Evolutionary conservation across 1,140 invertebrate genomes (phyloP), one percentile per base, ranked within the genome.

Genomic region (Sipha flava): DNA sequence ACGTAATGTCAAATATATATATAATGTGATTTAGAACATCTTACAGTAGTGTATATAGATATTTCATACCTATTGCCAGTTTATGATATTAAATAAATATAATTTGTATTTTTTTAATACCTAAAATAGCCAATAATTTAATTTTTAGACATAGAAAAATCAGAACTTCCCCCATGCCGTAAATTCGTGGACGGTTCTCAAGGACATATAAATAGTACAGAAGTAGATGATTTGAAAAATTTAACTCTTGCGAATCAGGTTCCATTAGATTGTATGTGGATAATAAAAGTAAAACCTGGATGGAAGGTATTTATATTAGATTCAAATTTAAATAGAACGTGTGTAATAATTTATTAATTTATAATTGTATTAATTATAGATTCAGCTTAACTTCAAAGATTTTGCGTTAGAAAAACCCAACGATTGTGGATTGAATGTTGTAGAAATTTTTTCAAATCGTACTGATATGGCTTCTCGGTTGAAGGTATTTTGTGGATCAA

Each of bases 181-280:
- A 86, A 87, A 73, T 83, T 88, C 45, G 83, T 88, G 70, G 85
- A 83, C 7, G 84, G 86, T 62, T 79, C 79, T 43, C 88, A 91
- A 81, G 90, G 88, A 18, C 82, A 73, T 26, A 87, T 91, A 37
- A 86, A 86, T 59, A 88, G 86, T 62, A 81, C 83, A 10, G 88
- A 90, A 81, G 88, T 92, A 57, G 83, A 85, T n/a, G 85, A 85
- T 34, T 86, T 88, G 49, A 85, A 86, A 49, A 85, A 87, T 40
- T 86, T 88, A 1, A 85, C 85, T 45, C 34, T 59, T 0, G 85
- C 87, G 47, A 86, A 90, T 80, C 86, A 87, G 79, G 83, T 89
- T 21, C 87, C 92, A 0, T 83, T 95, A 9, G 93, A 95, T 83
- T 95, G 94, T 84, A 91, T 94, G 83, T 95, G 93, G 93, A 86